Conservation (phyloP, 2,113 vertebrate species). For the Seriola quinqueradiata region DNA sequence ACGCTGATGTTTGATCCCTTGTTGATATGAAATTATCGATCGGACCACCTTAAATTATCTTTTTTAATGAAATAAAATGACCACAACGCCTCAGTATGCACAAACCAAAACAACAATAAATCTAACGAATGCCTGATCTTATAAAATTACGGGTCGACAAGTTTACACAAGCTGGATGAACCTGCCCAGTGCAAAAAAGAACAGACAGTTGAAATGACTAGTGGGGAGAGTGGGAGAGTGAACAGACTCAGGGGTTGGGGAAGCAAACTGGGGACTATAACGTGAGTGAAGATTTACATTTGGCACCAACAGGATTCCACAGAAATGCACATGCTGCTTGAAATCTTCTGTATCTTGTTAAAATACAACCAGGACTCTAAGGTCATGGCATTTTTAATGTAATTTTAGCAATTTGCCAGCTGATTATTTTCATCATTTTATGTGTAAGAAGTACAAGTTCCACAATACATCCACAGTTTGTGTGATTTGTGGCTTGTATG, state of each 20-base stretch:
- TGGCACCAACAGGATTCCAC: background rate
- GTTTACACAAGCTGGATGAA: background rate
- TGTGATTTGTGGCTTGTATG: slow-evolving; percentile 5
- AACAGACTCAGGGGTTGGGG: no score
- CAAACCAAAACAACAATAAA: background rate
- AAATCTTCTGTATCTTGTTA: background rate
- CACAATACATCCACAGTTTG: background rate
- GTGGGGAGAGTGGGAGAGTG: background rate
- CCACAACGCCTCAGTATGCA: background rate
- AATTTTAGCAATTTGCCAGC: background rate
- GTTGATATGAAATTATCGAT: no score
- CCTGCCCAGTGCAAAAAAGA: background rate
- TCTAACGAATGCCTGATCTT: background rate
- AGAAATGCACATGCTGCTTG: background rate
- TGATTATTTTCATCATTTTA: background rate
- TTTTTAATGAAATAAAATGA: no score
- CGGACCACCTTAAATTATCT: no score
- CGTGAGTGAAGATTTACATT: background rate
- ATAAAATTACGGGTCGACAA: background rate
- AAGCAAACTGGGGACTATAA: background rate
- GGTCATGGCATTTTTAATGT: no score
- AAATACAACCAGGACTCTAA: background rate
- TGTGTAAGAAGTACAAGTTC: no score
- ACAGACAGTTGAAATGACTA: background rate
- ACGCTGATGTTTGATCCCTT: no score